Conservation (phyloP, 2,797 vertebrate genomes). For the Intellagama lesueurii region DNA sequence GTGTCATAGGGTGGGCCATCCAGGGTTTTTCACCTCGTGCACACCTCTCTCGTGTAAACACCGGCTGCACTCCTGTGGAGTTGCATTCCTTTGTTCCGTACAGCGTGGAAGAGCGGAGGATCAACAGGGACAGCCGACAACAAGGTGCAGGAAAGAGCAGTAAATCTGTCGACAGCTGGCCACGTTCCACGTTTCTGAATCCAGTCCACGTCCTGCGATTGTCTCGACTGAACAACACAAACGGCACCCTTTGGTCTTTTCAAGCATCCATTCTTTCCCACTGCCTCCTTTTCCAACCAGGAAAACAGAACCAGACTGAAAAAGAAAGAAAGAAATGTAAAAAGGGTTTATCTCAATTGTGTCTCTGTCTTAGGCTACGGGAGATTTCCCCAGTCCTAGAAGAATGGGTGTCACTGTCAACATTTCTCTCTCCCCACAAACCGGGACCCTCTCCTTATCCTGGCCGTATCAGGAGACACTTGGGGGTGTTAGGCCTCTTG, state of each 20-base stretch:
- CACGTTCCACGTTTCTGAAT: constrained; percentile 56
- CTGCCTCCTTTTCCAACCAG: neutral
- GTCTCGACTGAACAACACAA: constrained; percentile 55
- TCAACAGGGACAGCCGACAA: constrained; percentile 46
- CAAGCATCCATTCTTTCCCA: neutral
- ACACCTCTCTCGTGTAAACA: constrained; percentile 43
- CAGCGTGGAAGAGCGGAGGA: constrained; percentile 13
- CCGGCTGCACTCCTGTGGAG: constrained; percentile 32
- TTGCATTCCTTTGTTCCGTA: constrained; percentile 33
- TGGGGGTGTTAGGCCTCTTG: neutral
- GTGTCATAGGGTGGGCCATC: constrained; percentile 18
- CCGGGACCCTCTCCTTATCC: neutral
- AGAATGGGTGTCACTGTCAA: neutral
- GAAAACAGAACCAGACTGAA: constrained; percentile 1
- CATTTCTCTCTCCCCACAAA: neutral
- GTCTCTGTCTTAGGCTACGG: neutral
- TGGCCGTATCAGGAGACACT: neutral
- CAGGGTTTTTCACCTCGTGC: constrained; percentile 44
- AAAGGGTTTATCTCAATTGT: neutral
- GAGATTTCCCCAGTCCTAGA: neutral
- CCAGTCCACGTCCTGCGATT: constrained; percentile 67
- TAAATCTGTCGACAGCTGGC: constrained; percentile 51
- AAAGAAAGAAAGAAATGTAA: neutral
- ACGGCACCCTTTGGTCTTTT: constrained; percentile 34
- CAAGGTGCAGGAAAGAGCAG: constrained; percentile 49